These are phyloP conservation scores for Myripristis murdjan DNA, from an alignment of 2,797 vertebrate genomes.

Conservation along the genomic window DNA sequence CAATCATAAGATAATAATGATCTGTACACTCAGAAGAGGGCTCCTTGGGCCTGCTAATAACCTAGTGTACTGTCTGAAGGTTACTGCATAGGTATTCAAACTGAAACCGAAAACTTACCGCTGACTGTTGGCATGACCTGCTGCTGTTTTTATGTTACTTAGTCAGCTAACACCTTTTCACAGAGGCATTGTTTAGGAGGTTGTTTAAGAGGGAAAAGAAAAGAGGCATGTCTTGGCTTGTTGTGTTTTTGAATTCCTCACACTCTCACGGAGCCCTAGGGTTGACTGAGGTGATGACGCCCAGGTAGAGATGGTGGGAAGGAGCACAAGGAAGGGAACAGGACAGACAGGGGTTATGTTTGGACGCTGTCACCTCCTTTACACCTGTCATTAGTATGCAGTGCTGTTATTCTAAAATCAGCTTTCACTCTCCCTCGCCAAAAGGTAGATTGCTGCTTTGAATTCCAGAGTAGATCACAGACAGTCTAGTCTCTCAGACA, in stretches of 20 bases:
- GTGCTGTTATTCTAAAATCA: too few relatives aligned
- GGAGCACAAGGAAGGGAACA: background rate
- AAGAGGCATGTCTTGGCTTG: conserved; percentile 45
- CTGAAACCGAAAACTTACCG: background rate
- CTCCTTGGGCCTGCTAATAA: too few relatives aligned
- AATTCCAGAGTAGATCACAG: background rate
- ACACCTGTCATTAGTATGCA: background rate
- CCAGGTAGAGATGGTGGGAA: background rate
- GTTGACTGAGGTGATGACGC: background rate
- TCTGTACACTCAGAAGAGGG: too few relatives aligned
- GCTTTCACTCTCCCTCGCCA: background rate
- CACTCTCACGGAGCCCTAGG: background rate
- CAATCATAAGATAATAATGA: too few relatives aligned
- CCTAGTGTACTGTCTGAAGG: background rate
- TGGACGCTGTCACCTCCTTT: background rate
- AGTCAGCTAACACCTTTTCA: conserved; percentile 23
- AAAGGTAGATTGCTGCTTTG: background rate
- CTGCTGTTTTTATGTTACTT: conserved; percentile 25
- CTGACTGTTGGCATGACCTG: background rate
- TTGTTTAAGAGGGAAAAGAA: conserved; percentile 41
- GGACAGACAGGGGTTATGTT: background rate
- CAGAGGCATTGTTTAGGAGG: conserved; percentile 39
- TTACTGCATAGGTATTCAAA: background rate
- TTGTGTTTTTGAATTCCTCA: conserved; percentile 19
- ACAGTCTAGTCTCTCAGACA: background rate